Conservation (phyloP, 2,113 vertebrate species). For the Parotia lawesii region DNA sequence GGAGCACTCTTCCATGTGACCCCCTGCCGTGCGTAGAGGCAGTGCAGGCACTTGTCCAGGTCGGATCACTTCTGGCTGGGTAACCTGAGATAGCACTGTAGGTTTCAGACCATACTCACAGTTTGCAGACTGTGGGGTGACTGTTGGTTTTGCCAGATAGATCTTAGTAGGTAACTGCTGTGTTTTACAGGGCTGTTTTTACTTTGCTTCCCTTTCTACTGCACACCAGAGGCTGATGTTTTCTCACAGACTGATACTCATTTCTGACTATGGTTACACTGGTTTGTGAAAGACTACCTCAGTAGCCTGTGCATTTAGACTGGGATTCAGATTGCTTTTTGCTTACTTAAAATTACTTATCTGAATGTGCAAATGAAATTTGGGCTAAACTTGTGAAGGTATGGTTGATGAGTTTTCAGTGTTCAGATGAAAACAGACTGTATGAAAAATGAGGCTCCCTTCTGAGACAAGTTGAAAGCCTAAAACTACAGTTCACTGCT, state of each 20-base stretch:
- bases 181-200: not conserved
- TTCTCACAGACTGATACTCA: not conserved
- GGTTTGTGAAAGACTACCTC: not conserved
- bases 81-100: not conserved
- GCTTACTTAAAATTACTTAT: not conserved
- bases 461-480: not conserved
- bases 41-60: fast-evolving
- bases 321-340: not conserved
- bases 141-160: not conserved
- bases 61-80: not conserved
- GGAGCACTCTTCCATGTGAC: fast-evolving
- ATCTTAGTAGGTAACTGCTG: not conserved
- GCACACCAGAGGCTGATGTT: not conserved
- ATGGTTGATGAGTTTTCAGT: not conserved
- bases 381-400: not conserved
- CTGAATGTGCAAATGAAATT: not conserved
- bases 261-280: not conserved
- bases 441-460: not conserved
- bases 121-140: not conserved
- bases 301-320: not conserved
- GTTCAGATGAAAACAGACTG: not conserved
- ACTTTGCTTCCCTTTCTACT: not conserved
- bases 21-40: fast-evolving
- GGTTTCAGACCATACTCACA: not conserved
- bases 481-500: not conserved